A percentile compares a stretch with the other conserved stretches of the same genome.
These are phyloP conservation scores for Poecile atricapillus DNA, from an alignment of 2,113 vertebrate genomes.

Conservation along the genomic window DNA sequence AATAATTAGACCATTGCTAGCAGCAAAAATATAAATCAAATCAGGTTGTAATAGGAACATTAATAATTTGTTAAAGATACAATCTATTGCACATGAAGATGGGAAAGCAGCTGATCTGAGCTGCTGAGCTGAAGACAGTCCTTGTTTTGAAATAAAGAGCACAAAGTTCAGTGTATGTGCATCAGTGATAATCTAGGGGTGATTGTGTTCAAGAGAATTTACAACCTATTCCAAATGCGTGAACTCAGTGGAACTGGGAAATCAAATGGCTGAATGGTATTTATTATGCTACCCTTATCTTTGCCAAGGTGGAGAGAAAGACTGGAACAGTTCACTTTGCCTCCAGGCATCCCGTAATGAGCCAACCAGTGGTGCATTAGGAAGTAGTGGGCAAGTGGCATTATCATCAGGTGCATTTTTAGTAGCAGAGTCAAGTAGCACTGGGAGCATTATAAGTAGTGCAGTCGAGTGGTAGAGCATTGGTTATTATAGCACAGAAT, in stretches of 20 bases:
- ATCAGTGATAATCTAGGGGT: slow-evolving; percentile 29
- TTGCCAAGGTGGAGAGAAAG: slow-evolving; percentile 28
- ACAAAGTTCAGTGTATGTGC: slow-evolving; percentile 19
- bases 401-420: slow-evolving; percentile 63
- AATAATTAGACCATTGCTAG: slow-evolving; percentile 66
- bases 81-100: slow-evolving; percentile 52
- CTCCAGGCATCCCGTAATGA: slow-evolving; percentile 67
- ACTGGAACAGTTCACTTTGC: slow-evolving; percentile 60
- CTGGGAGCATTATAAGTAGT: slow-evolving; percentile 50
- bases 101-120: slow-evolving; percentile 33
- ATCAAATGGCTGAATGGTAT: slow-evolving; percentile 30
- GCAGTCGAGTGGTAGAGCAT: slow-evolving; percentile 23
- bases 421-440: slow-evolving; percentile 60
- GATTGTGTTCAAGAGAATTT: slow-evolving; percentile 33
- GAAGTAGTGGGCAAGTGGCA: slow-evolving; percentile 60
- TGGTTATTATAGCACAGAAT: slow-evolving; percentile 51
- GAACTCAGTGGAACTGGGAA: slow-evolving; percentile 41
- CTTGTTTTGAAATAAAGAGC: slow-evolving; percentile 68
- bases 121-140: slow-evolving; percentile 22
- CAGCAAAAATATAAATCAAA: slow-evolving; percentile 70
- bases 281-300: slow-evolving; percentile 55
- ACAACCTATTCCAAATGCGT: slow-evolving; percentile 19
- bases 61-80: slow-evolving; percentile 72
- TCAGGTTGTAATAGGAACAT: slow-evolving; percentile 59
- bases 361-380: slow-evolving; percentile 55